Conservation (phyloP, 2,113 vertebrate genomes). For the Cochlearius cochlearius region DNA sequence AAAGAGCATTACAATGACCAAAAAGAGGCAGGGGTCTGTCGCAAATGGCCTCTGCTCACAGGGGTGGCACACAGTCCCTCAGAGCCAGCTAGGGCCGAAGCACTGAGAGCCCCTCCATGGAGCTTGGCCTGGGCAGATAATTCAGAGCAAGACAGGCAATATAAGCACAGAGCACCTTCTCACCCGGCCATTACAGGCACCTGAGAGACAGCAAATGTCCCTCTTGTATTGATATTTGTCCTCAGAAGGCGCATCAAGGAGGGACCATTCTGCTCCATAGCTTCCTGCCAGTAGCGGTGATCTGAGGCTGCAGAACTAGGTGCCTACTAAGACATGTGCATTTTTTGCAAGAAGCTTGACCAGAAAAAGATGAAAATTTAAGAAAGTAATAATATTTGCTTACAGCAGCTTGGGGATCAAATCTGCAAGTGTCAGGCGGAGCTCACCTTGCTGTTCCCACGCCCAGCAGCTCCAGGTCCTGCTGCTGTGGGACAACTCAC, state of each 20-base stretch:
- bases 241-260: not conserved
- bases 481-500: not conserved
- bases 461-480: not conserved
- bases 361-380: not conserved
- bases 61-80: not conserved
- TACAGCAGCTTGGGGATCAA: not conserved
- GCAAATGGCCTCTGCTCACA: not conserved
- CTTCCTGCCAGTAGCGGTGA: not conserved
- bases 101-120: accelerated
- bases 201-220: not conserved
- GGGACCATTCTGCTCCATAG: not conserved
- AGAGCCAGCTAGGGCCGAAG: not conserved
- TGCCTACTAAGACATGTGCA: not conserved
- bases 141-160: not conserved
- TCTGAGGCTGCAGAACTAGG: not conserved
- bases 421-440: not conserved
- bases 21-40: not conserved
- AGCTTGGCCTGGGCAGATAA: not conserved
- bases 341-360: not conserved
- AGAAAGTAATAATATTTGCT: not conserved
- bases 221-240: not conserved
- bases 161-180: not conserved
- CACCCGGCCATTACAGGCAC: not conserved
- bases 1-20: not conserved
- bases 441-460: not conserved